Percentiles rank a stretch among this genome's conserved stretches.
These are phyloP conservation scores for Philereme vetulata DNA, from an alignment of 2,888 invertebrate species.

Conservation along the genomic window DNA sequence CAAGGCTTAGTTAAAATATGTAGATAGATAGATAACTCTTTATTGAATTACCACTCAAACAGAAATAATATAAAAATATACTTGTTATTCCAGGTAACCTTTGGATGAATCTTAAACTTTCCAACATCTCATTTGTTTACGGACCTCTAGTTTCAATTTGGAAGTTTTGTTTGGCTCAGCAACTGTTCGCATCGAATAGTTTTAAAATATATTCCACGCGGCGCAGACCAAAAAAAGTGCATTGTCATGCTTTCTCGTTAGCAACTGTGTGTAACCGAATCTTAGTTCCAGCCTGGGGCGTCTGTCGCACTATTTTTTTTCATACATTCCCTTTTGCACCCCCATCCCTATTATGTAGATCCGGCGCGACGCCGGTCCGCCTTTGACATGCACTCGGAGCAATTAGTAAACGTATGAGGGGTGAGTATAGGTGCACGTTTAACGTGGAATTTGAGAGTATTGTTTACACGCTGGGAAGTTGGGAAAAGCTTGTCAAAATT, in stretches of 20 bases:
- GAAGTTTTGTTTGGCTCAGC: slow-evolving; percentile 13
- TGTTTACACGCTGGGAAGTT: slow-evolving; percentile 33
- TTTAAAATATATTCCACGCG: slow-evolving; percentile 15
- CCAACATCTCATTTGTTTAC: slow-evolving; percentile 7
- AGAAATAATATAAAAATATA: too few species aligned
- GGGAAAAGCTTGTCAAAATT: slow-evolving; percentile 21
- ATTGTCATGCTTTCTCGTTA: slow-evolving; percentile 60
- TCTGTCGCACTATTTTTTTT: slow-evolving; percentile 67
- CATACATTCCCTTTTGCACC: slow-evolving; percentile 73
- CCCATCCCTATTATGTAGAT: slow-evolving; percentile 80
- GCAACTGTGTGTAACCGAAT: slow-evolving; percentile 69
- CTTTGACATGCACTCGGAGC: slow-evolving; percentile 81
- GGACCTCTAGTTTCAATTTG: slow-evolving; percentile 10
- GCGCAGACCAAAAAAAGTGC: slow-evolving; percentile 25
- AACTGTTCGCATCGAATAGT: slow-evolving; percentile 18
- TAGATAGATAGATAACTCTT: too few species aligned
- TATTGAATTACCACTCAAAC: too few species aligned
- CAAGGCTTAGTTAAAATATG: too few species aligned
- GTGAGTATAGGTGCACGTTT: slow-evolving; percentile 36
- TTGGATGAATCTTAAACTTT: background rate
- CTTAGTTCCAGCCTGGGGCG: slow-evolving; percentile 63
- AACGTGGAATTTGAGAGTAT: slow-evolving; percentile 40
- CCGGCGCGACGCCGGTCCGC: slow-evolving; percentile 80
- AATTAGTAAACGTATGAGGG: slow-evolving; percentile 69
- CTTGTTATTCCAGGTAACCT: too few species aligned